Base-by-base conservation (phyloP, 2,888 invertebrate genomes). In the Eupeodes luniger region DNA sequence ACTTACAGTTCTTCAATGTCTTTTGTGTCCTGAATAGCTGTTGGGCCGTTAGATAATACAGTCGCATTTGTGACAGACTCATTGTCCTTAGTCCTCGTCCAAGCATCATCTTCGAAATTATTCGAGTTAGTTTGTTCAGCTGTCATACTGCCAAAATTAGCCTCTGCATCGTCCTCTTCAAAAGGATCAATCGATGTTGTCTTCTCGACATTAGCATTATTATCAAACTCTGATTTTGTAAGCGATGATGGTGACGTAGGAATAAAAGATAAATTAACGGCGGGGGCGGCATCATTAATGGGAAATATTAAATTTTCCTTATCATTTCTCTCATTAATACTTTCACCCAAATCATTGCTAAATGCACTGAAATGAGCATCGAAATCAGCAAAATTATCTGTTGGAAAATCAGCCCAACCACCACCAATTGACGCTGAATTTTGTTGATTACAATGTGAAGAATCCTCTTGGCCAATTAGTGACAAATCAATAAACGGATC, bases 351-450 rank as follows among this genome's bases (percentile, higher is more conserved):
- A 85, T 92, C 92, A 67, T 91, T 93, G 77, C 90, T 87, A 85
- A 91, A 93, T 40, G 90, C 90, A 89, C 91, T 92, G 61, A 93
- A 93, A 83, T 93, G 92, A 53, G 93, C 90, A 91, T 93, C 93
- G 76, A 94, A 93, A 85, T 93, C 93, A 53, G 93, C 93, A 91
- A 93, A 93, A 82, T 93, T 93, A 86, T 92, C 92, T 64, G 91
- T 57, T 76, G 91, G 83, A 82, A 93, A 93, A 40, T 92, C 92
- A 7, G 91, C 91, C 93, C 93, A 93, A 62, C 81, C 87, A 34
- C 81, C 87, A 34, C 76, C 75, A 19, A 44, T 16, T 83, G 76
- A 89, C 78, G 91, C 90, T 47, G 90, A 81, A 16, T 89, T 90
- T 10, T 72, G 44, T 36, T 70, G 57, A 40, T 62, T 51, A 16